Base-by-base conservation (phyloP, 1,140 invertebrate species). In the Protaetia brevitarsis region DNA sequence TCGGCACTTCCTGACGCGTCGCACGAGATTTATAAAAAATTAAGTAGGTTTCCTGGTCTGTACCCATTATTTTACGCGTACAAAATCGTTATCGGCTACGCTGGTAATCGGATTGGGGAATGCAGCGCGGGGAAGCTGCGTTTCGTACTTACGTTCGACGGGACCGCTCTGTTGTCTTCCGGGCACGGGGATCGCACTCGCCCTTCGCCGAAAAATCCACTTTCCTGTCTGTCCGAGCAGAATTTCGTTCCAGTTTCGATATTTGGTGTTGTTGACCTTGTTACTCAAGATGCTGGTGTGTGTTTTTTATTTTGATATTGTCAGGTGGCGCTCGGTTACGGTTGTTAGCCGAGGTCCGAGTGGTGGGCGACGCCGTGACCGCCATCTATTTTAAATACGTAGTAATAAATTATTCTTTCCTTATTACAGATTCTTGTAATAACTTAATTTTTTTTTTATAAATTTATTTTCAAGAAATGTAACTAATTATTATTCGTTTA, bases 221-320 rank as follows among this genome's bases (percentile, higher is more conserved):
- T 58, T 7, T 34, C 56, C 56, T 30, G 19, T 45, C 41, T 45
- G 41, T 21, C 41, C 27, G n/a, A n/a, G n/a, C n/a, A 58, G 56
- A 65, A 65, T 34, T 58, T 65, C 16, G 56, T 57, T 58, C 26
- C 26, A 28, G 41, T 56, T 65, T 66, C 45, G 31, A 61, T 61
- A 60, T 60, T 60, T 37, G 57, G 64, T 66, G 64, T 66, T 66
- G 64, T 66, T 66, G 64, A 66, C 64, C 64, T 66, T 66, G 57
- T 66, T 66, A 60, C 31, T 34, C 56, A 56, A 60, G 37, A 66
- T 60, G 64, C 37, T 64, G 41, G 3, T 45, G 41, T 45, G 41
- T 41, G 36, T 34, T 61, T 61, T 34, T 61, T 36, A 36, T 61
- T 61, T 34, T 61, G n/a, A 61, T 30, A 61, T 34, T 36, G 59